Base-by-base conservation (phyloP, 2,113 vertebrate genomes). In the Seriola aureovittata region DNA sequence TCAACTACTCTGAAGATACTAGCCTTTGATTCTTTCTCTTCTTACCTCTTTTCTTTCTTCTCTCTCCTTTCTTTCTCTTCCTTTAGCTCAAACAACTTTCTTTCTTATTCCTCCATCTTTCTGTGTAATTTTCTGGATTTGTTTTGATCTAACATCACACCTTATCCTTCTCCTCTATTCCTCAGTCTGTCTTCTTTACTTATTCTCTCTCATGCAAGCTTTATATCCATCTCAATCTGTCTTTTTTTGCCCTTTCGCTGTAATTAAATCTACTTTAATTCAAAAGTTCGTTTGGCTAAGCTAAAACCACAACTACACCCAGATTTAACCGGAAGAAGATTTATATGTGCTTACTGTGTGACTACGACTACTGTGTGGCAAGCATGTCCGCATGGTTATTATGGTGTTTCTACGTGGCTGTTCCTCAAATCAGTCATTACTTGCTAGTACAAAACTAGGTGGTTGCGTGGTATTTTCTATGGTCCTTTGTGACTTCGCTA, bases 1-100 rank as follows among this genome's bases (percentile, higher is more conserved):
- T 78, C 80, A 57, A 59, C 85, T 50, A 14, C 40, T 86, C 78
- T 73, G 60, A 81, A 83, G 72, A 88, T 58, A 14, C 34, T n/a
- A 8, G 52, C 69, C 75, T 88, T 70, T 88, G 32, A 72, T 80
- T 84, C 32, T 21, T 29, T 75, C 69, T 64, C 11, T 21, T 4
- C n/a, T 29, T 16, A 9, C 6, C 25, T 58, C 19, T 64, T 23
- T n/a, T 23, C 57, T 19, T 60, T 34, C 55, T 19, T 60, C 32
- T 59, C 29, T 50, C 65, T 23, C 54, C 25, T 50, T 55, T 16
- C 14, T 52, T 19, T 48, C 8, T 63, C 62, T 11, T 42, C 64
- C 46, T 44, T 2, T 46, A 19, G n/a, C 2, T 63, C 62, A 25
- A n/a, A 19, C 52, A 21, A 3, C 4, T 38, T 21, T 80, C 67